Percentiles rank a stretch among this genome's conserved stretches.
Evolutionary conservation across 1,140 invertebrate species (phyloP).

Genomic region (Drosophila jambulina): DNA sequence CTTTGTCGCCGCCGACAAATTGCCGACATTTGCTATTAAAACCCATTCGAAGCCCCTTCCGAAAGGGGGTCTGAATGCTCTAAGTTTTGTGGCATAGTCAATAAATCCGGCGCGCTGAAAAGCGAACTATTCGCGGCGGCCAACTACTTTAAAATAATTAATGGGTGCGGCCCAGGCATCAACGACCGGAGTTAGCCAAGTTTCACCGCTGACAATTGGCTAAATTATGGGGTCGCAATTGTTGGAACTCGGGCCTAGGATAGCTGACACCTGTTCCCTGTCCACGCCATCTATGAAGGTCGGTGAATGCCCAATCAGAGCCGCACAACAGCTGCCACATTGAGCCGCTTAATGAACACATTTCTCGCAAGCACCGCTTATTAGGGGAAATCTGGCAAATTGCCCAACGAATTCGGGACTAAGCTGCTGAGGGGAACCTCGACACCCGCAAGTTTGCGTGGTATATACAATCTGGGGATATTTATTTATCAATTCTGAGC

Average conservation of each 20-base stretch:
- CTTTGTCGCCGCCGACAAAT: slow-evolving; percentile 73
- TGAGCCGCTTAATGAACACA: slow-evolving; percentile 66
- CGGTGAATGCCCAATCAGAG: slow-evolving; percentile 60
- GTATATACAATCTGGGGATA: not conserved
- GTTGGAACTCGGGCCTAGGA: slow-evolving; percentile 18
- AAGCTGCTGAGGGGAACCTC: slow-evolving; percentile 10
- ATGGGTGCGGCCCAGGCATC: slow-evolving; percentile 71
- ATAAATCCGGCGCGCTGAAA: slow-evolving; percentile 72
- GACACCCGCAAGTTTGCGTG: not conserved
- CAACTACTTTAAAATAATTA: slow-evolving; percentile 83
- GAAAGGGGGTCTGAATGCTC: slow-evolving; percentile 24
- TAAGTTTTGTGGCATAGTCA: slow-evolving; percentile 61
- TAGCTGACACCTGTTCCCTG: slow-evolving; percentile 27
- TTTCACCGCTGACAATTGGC: slow-evolving; percentile 68
- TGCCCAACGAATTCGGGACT: slow-evolving; percentile 24
- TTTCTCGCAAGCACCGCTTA: slow-evolving; percentile 36
- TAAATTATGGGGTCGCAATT: slow-evolving; percentile 72
- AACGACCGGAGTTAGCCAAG: slow-evolving; percentile 49
- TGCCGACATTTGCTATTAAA: slow-evolving; percentile 59
- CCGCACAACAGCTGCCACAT: slow-evolving; percentile 59
- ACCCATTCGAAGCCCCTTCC: slow-evolving; percentile 36
- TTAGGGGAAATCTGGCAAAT: slow-evolving; percentile 45
- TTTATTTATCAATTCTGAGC: not conserved
- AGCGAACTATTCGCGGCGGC: slow-evolving; percentile 63
- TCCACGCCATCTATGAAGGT: slow-evolving; percentile 8